Percentiles rank a stretch among this genome's conserved stretches.
Evolutionary conservation across 2,113 vertebrate species (phyloP).

Genomic region (Tragelaphus strepsiceros): DNA sequence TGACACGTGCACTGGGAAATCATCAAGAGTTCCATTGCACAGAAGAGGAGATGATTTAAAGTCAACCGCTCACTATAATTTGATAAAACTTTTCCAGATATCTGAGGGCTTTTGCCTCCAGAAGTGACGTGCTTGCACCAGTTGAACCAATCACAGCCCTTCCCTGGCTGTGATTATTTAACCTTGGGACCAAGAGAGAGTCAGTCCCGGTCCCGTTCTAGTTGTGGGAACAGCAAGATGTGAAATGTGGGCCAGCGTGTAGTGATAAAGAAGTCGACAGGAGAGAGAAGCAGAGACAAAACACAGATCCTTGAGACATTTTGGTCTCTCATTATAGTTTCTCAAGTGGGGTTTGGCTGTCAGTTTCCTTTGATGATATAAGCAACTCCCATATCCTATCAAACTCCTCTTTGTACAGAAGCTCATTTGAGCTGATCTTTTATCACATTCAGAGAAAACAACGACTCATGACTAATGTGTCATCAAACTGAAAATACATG

Average conservation of each 20-base stretch:
- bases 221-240: not conserved
- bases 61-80: not conserved
- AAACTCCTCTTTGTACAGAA: not conserved
- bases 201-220: not conserved
- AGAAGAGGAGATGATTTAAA: not conserved
- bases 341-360: not conserved
- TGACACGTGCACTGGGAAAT: not conserved
- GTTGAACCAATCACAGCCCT: not conserved
- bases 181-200: not conserved
- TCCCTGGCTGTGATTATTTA: not conserved
- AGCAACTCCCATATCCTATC: not conserved
- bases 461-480: not conserved
- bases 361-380: not conserved
- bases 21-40: not conserved
- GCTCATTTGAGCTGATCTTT: conserved; percentile 17
- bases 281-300: not conserved
- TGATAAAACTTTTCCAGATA: not conserved
- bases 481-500: conserved; percentile 12
- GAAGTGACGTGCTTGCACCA: not conserved
- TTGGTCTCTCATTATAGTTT: not conserved
- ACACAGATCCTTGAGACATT: not conserved
- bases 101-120: not conserved
- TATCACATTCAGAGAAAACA: not conserved
- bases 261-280: not conserved
- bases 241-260: not conserved